Conservation (phyloP, 2,113 vertebrate species). For the Ceyx margarethae region DNA sequence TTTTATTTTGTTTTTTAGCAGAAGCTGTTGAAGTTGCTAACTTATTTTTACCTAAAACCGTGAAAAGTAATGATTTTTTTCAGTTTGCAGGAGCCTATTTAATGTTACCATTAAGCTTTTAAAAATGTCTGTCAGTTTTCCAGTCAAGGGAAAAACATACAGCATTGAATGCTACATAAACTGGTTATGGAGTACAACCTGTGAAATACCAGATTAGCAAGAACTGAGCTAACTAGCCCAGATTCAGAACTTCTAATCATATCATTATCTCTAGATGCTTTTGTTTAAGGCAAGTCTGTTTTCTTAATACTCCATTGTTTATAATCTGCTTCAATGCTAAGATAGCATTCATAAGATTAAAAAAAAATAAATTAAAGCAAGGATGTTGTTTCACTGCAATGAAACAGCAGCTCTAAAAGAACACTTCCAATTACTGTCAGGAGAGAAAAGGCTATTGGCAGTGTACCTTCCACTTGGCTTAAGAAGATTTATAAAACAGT, state of each 20-base stretch:
- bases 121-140: not conserved
- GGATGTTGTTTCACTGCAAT: not conserved
- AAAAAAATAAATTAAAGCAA: not conserved
- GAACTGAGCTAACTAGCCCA: not conserved
- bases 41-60: not conserved
- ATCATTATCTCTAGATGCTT: not conserved
- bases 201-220: not conserved
- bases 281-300: not conserved
- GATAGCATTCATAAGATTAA: not conserved
- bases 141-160: not conserved
- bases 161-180: not conserved
- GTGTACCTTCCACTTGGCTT: slow-evolving; percentile 1
- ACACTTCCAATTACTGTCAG: not conserved
- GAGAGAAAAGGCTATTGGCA: slow-evolving; percentile 11
- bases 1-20: not conserved
- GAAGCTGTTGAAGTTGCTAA: not conserved
- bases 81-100: not conserved
- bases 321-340: not conserved
- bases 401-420: not conserved
- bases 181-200: not conserved
- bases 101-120: not conserved
- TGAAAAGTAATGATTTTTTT: not conserved
- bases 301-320: not conserved
- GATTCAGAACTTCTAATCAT: not conserved
- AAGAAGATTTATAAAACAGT: slow-evolving; percentile 2